Evolutionary conservation across 2,113 vertebrate genomes (phyloP).

Genomic region (Pteropus alecto): DNA sequence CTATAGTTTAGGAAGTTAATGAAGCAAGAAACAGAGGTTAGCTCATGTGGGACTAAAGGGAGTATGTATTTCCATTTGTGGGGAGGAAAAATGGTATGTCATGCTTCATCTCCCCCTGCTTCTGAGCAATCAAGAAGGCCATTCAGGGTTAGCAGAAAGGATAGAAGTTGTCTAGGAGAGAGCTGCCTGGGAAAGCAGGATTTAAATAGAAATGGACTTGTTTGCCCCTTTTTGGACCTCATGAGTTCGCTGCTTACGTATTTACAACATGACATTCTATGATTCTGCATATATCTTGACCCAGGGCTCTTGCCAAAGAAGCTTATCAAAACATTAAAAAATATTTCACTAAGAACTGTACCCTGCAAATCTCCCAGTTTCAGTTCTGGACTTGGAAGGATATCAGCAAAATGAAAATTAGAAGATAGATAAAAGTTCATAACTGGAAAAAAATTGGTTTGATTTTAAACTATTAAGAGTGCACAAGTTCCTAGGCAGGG

Average conservation of each 20-base stretch:
- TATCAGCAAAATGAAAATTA: constrained; percentile 10
- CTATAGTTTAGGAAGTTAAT: constrained; percentile 74
- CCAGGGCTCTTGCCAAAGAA: constrained; percentile 26
- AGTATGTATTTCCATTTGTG: constrained; percentile 12
- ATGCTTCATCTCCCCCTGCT: not conserved
- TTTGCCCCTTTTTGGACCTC: not conserved
- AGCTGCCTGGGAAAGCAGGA: constrained; percentile 14
- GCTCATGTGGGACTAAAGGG: not conserved
- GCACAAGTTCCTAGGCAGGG: not conserved
- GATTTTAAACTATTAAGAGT: not conserved
- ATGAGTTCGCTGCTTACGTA: constrained; percentile 27
- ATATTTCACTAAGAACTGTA: not conserved
- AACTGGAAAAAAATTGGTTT: constrained; percentile 22
- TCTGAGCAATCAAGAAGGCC: not conserved
- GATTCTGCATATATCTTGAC: constrained; percentile 41
- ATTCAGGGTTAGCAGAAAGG: not conserved
- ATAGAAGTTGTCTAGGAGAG: not conserved
- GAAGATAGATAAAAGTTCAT: constrained; percentile 19
- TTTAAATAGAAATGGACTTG: constrained; percentile 19
- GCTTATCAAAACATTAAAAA: constrained; percentile 52
- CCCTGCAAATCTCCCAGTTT: not conserved
- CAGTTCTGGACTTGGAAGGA: constrained; percentile 17
- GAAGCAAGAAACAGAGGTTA: constrained; percentile 64
- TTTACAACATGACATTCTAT: not conserved
- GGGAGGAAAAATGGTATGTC: not conserved